These are phyloP conservation scores for Rhinogobio ventralis DNA, from an alignment of 2,797 vertebrate genomes.

Conservation along the genomic window DNA sequence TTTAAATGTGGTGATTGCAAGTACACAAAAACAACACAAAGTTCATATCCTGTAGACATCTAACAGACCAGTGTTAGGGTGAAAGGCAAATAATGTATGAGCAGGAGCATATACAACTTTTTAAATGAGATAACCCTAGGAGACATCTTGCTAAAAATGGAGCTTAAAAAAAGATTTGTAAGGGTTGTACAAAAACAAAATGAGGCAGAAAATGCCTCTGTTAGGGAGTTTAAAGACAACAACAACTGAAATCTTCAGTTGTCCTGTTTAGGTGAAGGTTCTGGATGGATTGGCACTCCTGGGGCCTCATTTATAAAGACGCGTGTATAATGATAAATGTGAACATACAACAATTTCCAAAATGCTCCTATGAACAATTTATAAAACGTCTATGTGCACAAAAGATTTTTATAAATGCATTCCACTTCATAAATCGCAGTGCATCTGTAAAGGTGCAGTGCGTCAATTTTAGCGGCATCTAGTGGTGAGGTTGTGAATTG, in stretches of 20 bases:
- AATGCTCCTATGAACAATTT: not conserved
- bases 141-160: not conserved
- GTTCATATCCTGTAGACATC: constrained; percentile 33
- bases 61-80: not conserved
- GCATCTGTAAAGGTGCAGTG: not conserved
- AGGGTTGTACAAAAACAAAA: not conserved
- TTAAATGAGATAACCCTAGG: not conserved
- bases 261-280: not conserved
- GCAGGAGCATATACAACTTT: not conserved
- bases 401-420: not conserved
- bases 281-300: not conserved
- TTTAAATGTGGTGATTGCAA: constrained; percentile 24
- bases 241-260: not conserved
- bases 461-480: no score
- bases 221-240: not conserved
- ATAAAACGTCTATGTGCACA: not conserved
- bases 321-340: not conserved
- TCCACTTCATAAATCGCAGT: not conserved
- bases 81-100: not conserved
- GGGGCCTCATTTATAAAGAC: no score
- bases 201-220: not conserved
- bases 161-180: no score
- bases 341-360: not conserved
- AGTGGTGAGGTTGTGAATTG: no score
- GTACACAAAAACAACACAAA: constrained; percentile 40